Evolutionary conservation across 2,888 invertebrate genomes (phyloP).

Genomic region (Idaea straminata): DNA sequence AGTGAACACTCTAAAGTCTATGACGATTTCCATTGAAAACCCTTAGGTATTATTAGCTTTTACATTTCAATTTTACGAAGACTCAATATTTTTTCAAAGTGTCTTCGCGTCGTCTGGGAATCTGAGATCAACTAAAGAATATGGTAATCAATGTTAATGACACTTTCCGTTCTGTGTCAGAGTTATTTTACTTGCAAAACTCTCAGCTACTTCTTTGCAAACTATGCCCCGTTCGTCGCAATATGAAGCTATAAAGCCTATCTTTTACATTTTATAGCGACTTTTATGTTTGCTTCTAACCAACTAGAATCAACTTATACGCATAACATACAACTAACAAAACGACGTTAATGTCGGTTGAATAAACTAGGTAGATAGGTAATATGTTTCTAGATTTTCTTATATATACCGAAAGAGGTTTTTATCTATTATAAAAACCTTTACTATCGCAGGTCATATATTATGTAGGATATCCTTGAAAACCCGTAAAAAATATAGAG

Average conservation of each 20-base stretch:
- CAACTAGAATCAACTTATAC: slow-evolving; percentile 28
- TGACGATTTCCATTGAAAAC: not conserved
- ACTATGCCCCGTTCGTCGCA: slow-evolving; percentile 25
- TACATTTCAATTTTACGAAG: not conserved
- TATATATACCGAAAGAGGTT: not conserved
- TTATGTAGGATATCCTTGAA: not conserved
- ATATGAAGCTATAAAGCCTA: slow-evolving; percentile 30
- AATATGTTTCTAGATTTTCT: not conserved
- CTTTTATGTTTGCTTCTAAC: slow-evolving; percentile 30
- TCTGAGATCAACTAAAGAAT: slow-evolving; percentile 1
- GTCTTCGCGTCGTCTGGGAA: not conserved
- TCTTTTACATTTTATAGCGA: slow-evolving; percentile 32
- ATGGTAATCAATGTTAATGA: slow-evolving; percentile 23
- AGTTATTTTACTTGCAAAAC: slow-evolving; percentile 31
- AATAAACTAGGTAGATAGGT: not conserved
- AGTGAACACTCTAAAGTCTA: too few relatives aligned
- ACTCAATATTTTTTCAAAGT: not conserved
- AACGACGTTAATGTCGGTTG: slow-evolving; percentile 17
- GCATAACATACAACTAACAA: slow-evolving; percentile 15
- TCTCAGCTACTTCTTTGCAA: slow-evolving; percentile 23
- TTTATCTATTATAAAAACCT: not conserved
- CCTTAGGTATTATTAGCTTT: not conserved
- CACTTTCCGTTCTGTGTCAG: slow-evolving; percentile 20
- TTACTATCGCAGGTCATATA: not conserved
- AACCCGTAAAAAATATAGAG: not conserved